phyloP scores from a whole-genome alignment of 64 coral and sea anemone species.

The Exaiptasia diaphana region DNA sequence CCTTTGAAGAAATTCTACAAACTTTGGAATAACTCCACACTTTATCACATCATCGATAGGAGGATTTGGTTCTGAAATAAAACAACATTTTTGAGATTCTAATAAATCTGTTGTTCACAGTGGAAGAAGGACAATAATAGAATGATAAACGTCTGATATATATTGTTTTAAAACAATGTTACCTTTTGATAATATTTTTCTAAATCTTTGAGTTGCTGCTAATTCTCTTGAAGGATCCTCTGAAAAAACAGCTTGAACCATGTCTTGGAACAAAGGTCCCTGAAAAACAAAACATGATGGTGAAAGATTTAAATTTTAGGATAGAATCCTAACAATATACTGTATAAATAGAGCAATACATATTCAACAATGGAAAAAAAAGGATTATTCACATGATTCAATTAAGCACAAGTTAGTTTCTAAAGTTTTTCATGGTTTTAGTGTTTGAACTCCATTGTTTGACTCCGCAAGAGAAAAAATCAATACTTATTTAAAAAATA shows the following conservation, averaged over 20 bases:
- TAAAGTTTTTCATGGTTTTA: too few species aligned
- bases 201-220: slow-evolving; percentile 80
- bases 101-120: background rate
- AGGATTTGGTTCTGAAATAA: slow-evolving; percentile 76
- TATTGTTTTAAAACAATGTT: background rate
- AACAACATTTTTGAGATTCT: background rate
- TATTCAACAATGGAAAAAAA: background rate
- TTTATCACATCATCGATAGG: slow-evolving; percentile 97
- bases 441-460: too few species aligned
- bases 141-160: background rate
- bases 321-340: background rate
- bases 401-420: background rate
- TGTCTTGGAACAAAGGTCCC: slow-evolving; percentile 71
- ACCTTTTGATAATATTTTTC: slow-evolving; percentile 98
- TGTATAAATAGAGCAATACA: background rate
- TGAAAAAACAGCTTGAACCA: slow-evolving; percentile 75
- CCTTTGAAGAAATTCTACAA: slow-evolving; percentile 93
- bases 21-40: slow-evolving; percentile 91
- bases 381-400: background rate
- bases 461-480: too few species aligned
- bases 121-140: background rate
- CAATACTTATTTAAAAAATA: too few species aligned
- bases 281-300: slow-evolving; percentile 3
- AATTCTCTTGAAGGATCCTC: slow-evolving; percentile 72
- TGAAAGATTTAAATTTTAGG: background rate